Percentiles rank a stretch among this genome's conserved stretches.
These are phyloP conservation scores for human DNA, from an alignment of 2,113 vertebrate species.

Conservation along the genomic window GRCh38 chr2:216131001-216131500, in stretches of 20 bases:
- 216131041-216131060: constrained; percentile 1
- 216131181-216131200: background rate
- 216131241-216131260: background rate
- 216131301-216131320: background rate
- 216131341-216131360: background rate
- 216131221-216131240: background rate
- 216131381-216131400: background rate
- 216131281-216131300: background rate
- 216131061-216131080: constrained; percentile 16
- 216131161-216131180: background rate
- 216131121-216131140: background rate
- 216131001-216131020: background rate
- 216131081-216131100: background rate
- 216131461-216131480: background rate
- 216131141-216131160: background rate
- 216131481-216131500: background rate
- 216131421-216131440: background rate
- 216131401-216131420: background rate
- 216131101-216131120: too few species aligned
- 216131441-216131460: background rate
- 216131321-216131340: background rate
- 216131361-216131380: background rate
- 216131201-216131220: constrained; percentile 19
- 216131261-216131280: background rate
- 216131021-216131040: background rate